Percentiles rank a stretch among this genome's conserved stretches.
These are phyloP conservation scores for Muscidifurax raptorellus DNA, from an alignment of 1,140 invertebrate genomes.

Conservation along the genomic window DNA sequence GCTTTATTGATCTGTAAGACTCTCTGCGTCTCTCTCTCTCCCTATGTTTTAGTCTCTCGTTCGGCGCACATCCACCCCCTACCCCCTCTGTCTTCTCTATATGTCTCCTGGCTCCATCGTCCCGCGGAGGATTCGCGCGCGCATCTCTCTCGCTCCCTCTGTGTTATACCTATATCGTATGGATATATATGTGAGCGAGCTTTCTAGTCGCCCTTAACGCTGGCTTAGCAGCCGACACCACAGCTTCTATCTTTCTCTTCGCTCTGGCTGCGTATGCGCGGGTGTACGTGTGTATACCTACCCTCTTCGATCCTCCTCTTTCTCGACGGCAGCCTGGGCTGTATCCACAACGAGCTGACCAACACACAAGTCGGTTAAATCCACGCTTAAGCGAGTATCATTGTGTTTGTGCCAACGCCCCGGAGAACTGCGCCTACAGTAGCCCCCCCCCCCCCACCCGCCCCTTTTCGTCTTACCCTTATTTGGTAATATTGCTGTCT, in stretches of 20 bases:
- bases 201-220: slow-evolving; percentile 71
- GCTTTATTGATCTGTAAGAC: slow-evolving; percentile 77
- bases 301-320: neutral
- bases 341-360: slow-evolving; percentile 67
- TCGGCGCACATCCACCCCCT: slow-evolving; percentile 19
- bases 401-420: slow-evolving; percentile 61
- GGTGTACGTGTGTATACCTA: slow-evolving; percentile 23
- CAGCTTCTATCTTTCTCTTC: slow-evolving; percentile 52
- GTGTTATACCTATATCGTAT: neutral
- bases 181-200: neutral
- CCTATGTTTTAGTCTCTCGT: slow-evolving; percentile 28
- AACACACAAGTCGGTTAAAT: slow-evolving; percentile 71
- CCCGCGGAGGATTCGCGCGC: slow-evolving; percentile 37
- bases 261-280: neutral
- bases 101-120: slow-evolving; percentile 14
- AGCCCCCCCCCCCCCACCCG: neutral
- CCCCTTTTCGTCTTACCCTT: slow-evolving; percentile 44
- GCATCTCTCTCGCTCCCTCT: neutral
- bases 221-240: slow-evolving; percentile 70
- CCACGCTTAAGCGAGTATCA: slow-evolving; percentile 65
- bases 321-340: slow-evolving; percentile 37
- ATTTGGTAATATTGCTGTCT: neutral
- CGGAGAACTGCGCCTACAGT: slow-evolving; percentile 24
- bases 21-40: slow-evolving; percentile 54
- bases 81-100: slow-evolving; percentile 30